Evolutionary conservation across 2,888 invertebrate species (phyloP).

Genomic region (Cephus sareptanus): DNA sequence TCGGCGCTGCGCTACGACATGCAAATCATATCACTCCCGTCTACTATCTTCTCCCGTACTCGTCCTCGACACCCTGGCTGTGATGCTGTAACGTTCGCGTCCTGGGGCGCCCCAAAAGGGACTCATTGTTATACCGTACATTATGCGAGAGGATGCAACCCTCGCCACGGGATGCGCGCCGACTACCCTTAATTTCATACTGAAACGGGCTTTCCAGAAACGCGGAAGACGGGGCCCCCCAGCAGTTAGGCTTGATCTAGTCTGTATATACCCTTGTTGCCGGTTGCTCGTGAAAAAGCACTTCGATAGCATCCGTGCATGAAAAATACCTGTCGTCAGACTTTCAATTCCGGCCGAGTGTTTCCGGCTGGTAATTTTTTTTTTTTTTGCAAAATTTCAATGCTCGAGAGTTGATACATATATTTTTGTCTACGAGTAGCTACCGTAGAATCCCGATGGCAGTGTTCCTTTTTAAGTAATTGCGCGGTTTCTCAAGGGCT

Average conservation of each 20-base stretch:
- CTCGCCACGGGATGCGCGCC: neutral
- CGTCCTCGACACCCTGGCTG: slow-evolving; percentile 26
- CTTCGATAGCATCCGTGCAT: neutral
- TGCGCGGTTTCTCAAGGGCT: neutral
- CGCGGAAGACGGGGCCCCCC: neutral
- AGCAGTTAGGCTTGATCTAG: neutral
- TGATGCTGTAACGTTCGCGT: slow-evolving; percentile 40
- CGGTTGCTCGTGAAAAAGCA: neutral
- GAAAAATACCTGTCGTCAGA: neutral
- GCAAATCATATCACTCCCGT: slow-evolving; percentile 59
- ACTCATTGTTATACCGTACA: slow-evolving; percentile 15
- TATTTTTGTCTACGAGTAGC: neutral
- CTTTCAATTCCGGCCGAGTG: neutral
- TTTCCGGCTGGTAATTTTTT: neutral
- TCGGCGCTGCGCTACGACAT: slow-evolving; percentile 49
- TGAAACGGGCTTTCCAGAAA: neutral
- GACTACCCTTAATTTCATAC: neutral
- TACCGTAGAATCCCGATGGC: neutral
- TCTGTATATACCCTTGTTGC: neutral
- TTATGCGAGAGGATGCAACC: slow-evolving; percentile 11
- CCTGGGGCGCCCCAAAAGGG: slow-evolving; percentile 27
- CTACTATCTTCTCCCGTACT: slow-evolving; percentile 13
- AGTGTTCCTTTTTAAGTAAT: neutral
- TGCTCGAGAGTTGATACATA: neutral
- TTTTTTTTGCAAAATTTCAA: neutral